Conservation (phyloP, 2,113 vertebrate species). For the Anseranas semipalmata region DNA sequence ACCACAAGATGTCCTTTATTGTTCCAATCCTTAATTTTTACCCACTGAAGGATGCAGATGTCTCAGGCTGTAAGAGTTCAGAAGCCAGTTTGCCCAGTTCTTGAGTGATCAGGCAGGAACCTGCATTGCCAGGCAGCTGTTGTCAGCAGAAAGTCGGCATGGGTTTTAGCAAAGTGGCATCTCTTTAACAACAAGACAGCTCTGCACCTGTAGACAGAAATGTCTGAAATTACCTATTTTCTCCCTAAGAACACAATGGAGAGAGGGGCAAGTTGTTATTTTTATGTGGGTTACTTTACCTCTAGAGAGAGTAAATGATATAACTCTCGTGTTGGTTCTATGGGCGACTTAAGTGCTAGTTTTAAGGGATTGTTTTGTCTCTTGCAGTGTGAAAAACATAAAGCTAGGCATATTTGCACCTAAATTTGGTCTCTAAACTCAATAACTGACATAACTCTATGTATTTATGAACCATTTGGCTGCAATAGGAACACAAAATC, state of each 20-base stretch:
- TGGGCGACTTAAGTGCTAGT: neutral
- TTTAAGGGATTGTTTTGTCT: neutral
- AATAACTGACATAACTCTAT: neutral
- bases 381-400: neutral
- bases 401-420: neutral
- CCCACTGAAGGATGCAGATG: neutral
- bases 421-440: neutral
- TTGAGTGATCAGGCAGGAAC: rapidly evolving
- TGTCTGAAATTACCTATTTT: neutral
- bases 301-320: neutral
- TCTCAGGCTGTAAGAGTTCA: rapidly evolving
- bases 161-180: neutral
- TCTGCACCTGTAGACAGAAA: neutral
- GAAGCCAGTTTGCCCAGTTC: neutral
- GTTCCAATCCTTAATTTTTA: too few relatives aligned
- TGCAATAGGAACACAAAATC: neutral
- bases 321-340: neutral
- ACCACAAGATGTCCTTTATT: too few relatives aligned
- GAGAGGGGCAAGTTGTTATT: neutral
- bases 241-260: neutral
- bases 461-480: neutral
- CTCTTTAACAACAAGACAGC: neutral
- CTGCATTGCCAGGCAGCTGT: rapidly evolving
- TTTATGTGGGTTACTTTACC: neutral
- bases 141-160: neutral